Evolutionary conservation across 2,797 vertebrate genomes (phyloP).

Genomic region (Chaetophractus vellerosus): DNA sequence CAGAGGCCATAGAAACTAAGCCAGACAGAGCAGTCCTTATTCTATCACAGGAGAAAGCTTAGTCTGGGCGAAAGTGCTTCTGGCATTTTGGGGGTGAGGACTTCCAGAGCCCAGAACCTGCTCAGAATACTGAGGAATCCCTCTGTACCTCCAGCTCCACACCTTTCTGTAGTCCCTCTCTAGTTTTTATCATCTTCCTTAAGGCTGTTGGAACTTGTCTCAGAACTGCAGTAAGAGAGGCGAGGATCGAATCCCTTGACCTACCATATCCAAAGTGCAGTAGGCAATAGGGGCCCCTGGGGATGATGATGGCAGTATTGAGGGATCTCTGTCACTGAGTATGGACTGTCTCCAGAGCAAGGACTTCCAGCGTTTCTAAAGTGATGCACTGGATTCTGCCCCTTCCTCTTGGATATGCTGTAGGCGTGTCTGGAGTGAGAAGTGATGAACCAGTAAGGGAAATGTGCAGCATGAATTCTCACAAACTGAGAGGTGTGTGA

Average conservation of each 20-base stretch:
- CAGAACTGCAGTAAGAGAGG: neutral
- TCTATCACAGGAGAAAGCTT: slow-evolving; percentile 19
- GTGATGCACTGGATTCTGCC: neutral
- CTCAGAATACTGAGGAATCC: neutral
- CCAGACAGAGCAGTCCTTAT: neutral
- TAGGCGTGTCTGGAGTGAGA: neutral
- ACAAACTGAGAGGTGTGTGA: neutral
- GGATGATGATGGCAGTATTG: neutral
- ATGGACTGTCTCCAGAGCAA: neutral
- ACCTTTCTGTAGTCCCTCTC: neutral
- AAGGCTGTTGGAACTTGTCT: neutral
- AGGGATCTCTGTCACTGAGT: neutral
- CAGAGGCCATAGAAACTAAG: neutral
- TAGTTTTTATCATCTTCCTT: neutral
- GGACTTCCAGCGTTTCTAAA: neutral
- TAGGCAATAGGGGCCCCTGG: neutral
- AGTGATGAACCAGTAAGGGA: neutral
- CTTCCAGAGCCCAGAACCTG: neutral
- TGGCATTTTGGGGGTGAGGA: neutral
- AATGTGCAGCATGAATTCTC: neutral
- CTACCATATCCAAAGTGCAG: neutral
- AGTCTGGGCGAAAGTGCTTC: slow-evolving; percentile 36
- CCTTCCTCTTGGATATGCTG: neutral
- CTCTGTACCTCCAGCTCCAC: neutral
- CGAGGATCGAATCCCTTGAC: neutral